phyloP scores from a whole-genome alignment of 2,888 invertebrate genomes.

The Nesidiocoris tenuis region DNA sequence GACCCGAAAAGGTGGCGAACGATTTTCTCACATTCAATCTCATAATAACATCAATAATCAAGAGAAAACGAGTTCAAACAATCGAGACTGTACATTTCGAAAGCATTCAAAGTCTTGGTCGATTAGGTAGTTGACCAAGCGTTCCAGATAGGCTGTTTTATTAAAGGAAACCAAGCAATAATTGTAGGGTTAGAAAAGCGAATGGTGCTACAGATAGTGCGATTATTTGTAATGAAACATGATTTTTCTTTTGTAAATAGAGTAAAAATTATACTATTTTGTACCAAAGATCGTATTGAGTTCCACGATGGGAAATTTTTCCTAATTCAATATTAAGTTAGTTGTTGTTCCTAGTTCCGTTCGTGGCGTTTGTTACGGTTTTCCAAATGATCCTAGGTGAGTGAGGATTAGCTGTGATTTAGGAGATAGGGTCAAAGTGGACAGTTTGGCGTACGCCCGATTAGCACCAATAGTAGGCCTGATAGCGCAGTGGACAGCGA shows the following conservation, averaged over 20 bases:
- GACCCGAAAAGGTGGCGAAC: too few relatives aligned
- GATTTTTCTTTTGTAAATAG: constrained; percentile 18
- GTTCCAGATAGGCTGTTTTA: neutral
- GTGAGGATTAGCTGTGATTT: constrained; percentile 23
- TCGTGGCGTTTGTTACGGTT: neutral
- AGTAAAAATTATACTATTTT: constrained; percentile 35
- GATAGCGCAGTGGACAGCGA: neutral
- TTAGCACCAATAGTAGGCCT: neutral
- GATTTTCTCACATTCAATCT: too few relatives aligned
- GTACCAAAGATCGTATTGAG: constrained; percentile 36
- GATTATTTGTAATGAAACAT: neutral
- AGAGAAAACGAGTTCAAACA: neutral
- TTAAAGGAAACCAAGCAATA: neutral
- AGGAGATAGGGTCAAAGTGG: constrained; percentile 9
- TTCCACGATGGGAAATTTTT: constrained; percentile 9
- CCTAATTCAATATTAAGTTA: constrained; percentile 14
- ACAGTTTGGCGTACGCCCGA: neutral
- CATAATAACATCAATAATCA: too few relatives aligned
- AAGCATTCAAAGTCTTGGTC: neutral
- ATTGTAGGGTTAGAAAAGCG: neutral
- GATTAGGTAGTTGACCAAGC: neutral
- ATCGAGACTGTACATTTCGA: neutral
- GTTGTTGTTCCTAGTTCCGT: constrained; percentile 19
- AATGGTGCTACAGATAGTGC: neutral
- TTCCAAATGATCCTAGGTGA: neutral